Conservation (phyloP, 2,888 invertebrate genomes). For the Endomychus coccineus region DNA sequence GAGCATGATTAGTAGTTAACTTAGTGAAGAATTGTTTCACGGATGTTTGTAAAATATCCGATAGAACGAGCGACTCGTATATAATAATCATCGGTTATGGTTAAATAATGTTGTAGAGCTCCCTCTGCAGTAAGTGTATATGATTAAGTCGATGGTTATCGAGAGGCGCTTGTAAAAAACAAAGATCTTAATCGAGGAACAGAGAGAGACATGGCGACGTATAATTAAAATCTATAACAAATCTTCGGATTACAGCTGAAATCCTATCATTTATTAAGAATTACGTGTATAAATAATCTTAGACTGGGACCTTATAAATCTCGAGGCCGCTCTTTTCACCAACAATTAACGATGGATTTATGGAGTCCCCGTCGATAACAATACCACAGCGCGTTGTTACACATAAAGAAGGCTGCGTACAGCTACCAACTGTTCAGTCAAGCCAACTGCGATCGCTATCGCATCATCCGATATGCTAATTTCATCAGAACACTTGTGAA, state of each 20-base stretch:
- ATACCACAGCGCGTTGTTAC: slow-evolving; percentile 26
- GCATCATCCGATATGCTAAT: slow-evolving; percentile 33
- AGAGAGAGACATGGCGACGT: slow-evolving; percentile 31
- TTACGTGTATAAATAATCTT: slow-evolving; percentile 38
- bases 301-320: slow-evolving; percentile 36
- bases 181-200: slow-evolving; percentile 37
- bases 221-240: slow-evolving; percentile 41
- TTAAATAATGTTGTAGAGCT: slow-evolving; percentile 29
- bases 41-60: no score
- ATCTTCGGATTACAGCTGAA: slow-evolving; percentile 40
- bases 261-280: slow-evolving; percentile 41
- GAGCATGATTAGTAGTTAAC: no score
- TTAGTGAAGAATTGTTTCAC: no score
- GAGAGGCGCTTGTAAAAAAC: slow-evolving; percentile 32
- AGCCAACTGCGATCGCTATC: slow-evolving; percentile 30
- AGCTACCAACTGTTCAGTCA: slow-evolving; percentile 28
- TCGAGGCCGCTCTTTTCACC: slow-evolving; percentile 39
- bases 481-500: slow-evolving; percentile 29
- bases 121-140: slow-evolving; percentile 25
- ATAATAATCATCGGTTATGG: slow-evolving; percentile 28
- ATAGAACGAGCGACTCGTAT: no score
- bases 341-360: slow-evolving; percentile 43
- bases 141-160: slow-evolving; percentile 35
- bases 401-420: slow-evolving; percentile 16
- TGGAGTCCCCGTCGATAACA: slow-evolving; percentile 36